phyloP scores from a whole-genome alignment of 2,888 invertebrate species.

The Campoplex nolae region DNA sequence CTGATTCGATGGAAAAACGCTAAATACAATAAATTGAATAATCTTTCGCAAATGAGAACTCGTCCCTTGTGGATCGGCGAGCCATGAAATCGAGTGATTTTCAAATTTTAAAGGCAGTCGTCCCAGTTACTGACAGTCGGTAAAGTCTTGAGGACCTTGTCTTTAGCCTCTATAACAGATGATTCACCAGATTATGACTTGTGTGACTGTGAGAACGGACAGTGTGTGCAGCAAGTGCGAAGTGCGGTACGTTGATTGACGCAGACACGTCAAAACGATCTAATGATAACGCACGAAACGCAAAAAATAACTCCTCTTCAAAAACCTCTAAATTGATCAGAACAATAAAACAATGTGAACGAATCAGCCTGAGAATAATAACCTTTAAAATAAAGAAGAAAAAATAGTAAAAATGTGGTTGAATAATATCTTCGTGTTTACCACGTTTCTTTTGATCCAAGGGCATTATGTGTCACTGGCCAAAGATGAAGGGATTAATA shows the following conservation, averaged over 20 bases:
- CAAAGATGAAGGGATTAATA: slow-evolving; percentile 27
- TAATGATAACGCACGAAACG: slow-evolving; percentile 19
- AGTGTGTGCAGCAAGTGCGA: neutral
- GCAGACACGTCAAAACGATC: neutral
- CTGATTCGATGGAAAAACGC: neutral
- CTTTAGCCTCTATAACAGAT: neutral
- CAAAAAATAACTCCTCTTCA: neutral
- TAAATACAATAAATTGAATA: neutral
- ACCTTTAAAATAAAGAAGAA: slow-evolving; percentile 1
- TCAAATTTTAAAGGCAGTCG: neutral
- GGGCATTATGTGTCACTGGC: slow-evolving; percentile 34
- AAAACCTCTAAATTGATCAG: neutral
- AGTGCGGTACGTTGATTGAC: neutral
- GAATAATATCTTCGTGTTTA: neutral
- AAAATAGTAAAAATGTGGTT: slow-evolving; percentile 25
- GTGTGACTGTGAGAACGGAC: neutral
- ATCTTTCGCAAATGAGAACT: neutral
- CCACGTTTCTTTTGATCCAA: slow-evolving; percentile 38
- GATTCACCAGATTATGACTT: neutral
- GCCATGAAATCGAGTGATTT: neutral
- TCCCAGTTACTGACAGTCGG: neutral
- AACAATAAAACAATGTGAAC: slow-evolving; percentile 35
- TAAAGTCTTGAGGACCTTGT: too few relatives aligned
- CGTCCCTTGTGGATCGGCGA: neutral
- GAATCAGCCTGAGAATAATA: slow-evolving; percentile 9